A percentile compares a stretch with the other conserved stretches of the same genome.
Conservation (phyloP, 1,140 invertebrate species). For the Caenorhabditis elegans region DNA sequence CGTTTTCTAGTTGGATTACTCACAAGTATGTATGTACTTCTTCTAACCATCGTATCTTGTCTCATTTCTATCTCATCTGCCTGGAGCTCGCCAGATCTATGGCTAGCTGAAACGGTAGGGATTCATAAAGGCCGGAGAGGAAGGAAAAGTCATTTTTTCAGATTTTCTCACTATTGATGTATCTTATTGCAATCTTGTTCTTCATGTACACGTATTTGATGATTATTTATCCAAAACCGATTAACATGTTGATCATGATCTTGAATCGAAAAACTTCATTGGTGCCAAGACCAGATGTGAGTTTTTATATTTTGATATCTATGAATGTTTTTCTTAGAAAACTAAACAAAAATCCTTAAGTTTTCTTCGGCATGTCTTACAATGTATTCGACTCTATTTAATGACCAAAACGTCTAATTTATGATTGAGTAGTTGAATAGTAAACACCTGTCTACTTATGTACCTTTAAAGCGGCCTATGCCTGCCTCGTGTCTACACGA, state of each 20-base stretch:
- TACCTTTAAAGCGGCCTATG: too few relatives aligned
- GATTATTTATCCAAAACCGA: slow-evolving; percentile 55
- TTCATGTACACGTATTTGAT: slow-evolving; percentile 63
- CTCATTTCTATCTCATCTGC: neutral
- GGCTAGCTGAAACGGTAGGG: neutral
- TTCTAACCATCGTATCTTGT: neutral
- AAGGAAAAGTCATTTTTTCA: slow-evolving; percentile 36
- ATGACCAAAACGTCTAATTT: too few relatives aligned
- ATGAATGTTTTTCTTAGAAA: too few relatives aligned
- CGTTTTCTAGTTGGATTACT: neutral
- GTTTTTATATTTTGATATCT: too few relatives aligned
- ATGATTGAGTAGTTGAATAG: too few relatives aligned
- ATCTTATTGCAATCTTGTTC: slow-evolving; percentile 57
- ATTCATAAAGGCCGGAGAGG: neutral
- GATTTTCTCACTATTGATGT: slow-evolving; percentile 63
- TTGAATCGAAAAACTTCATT: neutral
- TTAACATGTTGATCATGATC: slow-evolving; percentile 48
- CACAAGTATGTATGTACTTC: slow-evolving; percentile 5
- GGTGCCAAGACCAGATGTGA: slow-evolving; percentile 39
- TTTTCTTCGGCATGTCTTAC: too few relatives aligned
- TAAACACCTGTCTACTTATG: too few relatives aligned
- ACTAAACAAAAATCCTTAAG: too few relatives aligned
- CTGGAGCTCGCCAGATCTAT: neutral
- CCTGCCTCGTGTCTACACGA: too few relatives aligned
- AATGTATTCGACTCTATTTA: too few relatives aligned